Percentiles rank a stretch among this genome's conserved stretches.
Conservation (phyloP, 2,797 vertebrate species). For the Diplodus puntazzo region DNA sequence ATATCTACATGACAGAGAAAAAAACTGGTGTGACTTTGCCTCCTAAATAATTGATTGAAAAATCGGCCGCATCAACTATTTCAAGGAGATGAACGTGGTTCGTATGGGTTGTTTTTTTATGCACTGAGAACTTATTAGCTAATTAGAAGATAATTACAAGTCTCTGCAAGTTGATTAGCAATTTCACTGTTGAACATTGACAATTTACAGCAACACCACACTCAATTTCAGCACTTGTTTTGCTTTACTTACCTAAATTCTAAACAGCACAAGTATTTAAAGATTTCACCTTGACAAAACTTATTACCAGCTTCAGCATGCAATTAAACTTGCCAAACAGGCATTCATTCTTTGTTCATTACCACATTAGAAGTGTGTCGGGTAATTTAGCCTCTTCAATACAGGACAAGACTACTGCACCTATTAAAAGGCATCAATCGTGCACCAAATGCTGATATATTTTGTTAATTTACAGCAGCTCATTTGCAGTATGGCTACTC, state of each 20-base stretch:
- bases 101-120: slow-evolving; percentile 23
- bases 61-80: slow-evolving; percentile 77
- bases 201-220: slow-evolving; percentile 85
- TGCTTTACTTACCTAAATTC: slow-evolving; percentile 95
- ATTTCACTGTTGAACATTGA: slow-evolving; percentile 77
- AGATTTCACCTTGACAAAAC: slow-evolving; percentile 93
- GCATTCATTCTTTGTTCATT: slow-evolving; percentile 93
- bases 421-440: slow-evolving; percentile 94
- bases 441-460: slow-evolving; percentile 87
- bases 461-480: slow-evolving; percentile 91
- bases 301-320: slow-evolving; percentile 89
- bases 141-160: slow-evolving; percentile 86
- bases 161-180: slow-evolving; percentile 76
- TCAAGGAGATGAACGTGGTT: slow-evolving; percentile 56
- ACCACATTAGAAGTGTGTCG: slow-evolving; percentile 91
- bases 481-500: slow-evolving; percentile 88
- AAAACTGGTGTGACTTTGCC: slow-evolving; percentile 90
- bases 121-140: slow-evolving; percentile 67
- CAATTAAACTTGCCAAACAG: slow-evolving; percentile 95
- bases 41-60: slow-evolving; percentile 93
- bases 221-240: slow-evolving; percentile 88
- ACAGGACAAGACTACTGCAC: slow-evolving; percentile 87
- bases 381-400: slow-evolving; percentile 92
- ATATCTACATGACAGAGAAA: slow-evolving; percentile 93
- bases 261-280: slow-evolving; percentile 96